Evolutionary conservation across 2,888 invertebrate genomes (phyloP), one percentile per base, ranked within the genome.

Genomic region (Phalera bucephala): DNA sequence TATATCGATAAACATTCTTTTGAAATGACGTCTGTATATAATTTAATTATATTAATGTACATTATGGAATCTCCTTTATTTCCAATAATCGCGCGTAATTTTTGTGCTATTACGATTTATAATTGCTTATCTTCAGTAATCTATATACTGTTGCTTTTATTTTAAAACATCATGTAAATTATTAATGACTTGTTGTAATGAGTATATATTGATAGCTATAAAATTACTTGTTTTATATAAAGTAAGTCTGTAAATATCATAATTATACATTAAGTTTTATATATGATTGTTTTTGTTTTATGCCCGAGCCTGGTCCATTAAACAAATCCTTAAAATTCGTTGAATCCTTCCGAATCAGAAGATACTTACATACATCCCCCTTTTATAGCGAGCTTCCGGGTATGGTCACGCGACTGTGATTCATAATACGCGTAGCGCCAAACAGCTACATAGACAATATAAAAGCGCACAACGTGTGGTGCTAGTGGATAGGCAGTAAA

Each of bases 221-320:
- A 75, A 83, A 84, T 81, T 82, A 88, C 83, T 88, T 89, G 88
- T 88, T 88, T 89, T 88, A 84, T 87, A 86, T 88, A 87, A 83
- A 57, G 63, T 88, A 89, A 84, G 85, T 80, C 78, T 89, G 89
- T 89, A 89, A 88, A 89, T 89, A 89, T 79, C 81, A 86, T 80
- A 80, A 89, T 87, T 89, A 88, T 83, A 89, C 84, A 87, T 86
- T 89, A 89, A 89, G 88, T 89, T 89, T 89, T 88, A 88, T 88
- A 89, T 80, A 79, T 64, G 54, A 80, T 80, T 77, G 87, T 81
- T 81, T 86, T 86, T 84, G 77, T 84, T 85, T 81, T 63, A 54
- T 63, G 56, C 73, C 72, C 66, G 43, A 44, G 32, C 32, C 52
- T 17, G 5, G 5, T 3, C 17, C 5, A 17, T 17, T n/a, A n/a